Base-by-base conservation (phyloP, 2,888 invertebrate genomes). In the Leptinotarsa juncta region DNA sequence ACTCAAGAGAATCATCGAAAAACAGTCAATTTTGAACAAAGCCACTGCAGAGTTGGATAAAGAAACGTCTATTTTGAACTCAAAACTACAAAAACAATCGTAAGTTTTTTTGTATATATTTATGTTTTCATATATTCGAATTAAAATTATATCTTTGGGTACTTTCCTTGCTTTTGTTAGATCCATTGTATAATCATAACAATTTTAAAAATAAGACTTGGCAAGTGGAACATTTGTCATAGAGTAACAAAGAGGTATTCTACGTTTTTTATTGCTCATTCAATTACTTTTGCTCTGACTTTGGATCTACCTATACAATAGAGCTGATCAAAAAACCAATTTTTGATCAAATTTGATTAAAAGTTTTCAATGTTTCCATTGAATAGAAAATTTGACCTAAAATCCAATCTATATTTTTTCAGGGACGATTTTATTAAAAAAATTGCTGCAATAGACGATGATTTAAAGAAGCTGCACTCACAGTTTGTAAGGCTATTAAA, bases 401-500 rank as follows among this genome's bases (percentile, higher is more conserved):
- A 42, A 42, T 42, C 42, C 12, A 42, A 42, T 42, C 42, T 42
- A 42, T 42, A 42, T 53, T 48, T 68, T 72, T 75, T 60, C 66
- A 75, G 75, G 18, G 66, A 67, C 20, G 60, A 57, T 51, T 72
- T 67, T 18, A 32, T 18, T 15, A 60, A 42, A 18, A 66, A 70
- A 60, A 57, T 60, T 3, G 67, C 32, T n/a, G 55, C 72, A 20
- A 67, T 60, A 49, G 60, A 70, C 26, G 49, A 67, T 49, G 51
- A 66, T 48, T 53, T 75, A 32, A 42, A 69, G 57, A 72, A 72
- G 12, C 49, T 72, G 5, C 42, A 66, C 26, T 66, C 66, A 10
- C 70, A 72, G 48, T 75, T 75, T 67, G 75, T 75, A 70, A 72
- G n/a, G 4, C 16, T 15, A 51, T 16, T 0, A 51, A n/a, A 5